A percentile compares a stretch with the other conserved stretches of the same genome.
phyloP scores from a whole-genome alignment of 2,888 invertebrate species.

The Quadroppia sp. region DNA sequence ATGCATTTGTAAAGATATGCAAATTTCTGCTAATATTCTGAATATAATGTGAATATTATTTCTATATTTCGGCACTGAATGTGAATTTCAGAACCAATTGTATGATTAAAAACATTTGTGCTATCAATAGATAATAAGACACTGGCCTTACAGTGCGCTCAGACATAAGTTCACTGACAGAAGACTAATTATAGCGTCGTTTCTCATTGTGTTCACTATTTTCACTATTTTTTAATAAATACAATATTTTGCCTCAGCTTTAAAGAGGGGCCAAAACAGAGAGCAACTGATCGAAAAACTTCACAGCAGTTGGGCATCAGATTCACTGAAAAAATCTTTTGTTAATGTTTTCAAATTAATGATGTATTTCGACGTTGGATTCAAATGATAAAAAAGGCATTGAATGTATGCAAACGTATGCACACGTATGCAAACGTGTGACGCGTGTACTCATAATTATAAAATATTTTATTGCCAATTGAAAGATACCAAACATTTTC shows the following conservation, averaged over 20 bases:
- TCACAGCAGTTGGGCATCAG: conserved; percentile 16
- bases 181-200: conserved; percentile 17
- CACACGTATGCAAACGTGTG: background rate
- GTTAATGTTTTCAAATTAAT: conserved; percentile 19
- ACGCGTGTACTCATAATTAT: conserved; percentile 26
- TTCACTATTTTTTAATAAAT: too few relatives aligned
- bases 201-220: background rate
- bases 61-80: too few relatives aligned
- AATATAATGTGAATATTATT: too few relatives aligned
- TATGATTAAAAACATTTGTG: background rate
- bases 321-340: background rate
- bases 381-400: background rate
- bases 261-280: background rate
- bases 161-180: conserved; percentile 24
- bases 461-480: conserved; percentile 7
- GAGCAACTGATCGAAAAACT: background rate
- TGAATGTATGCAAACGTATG: background rate
- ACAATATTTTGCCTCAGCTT: conserved; percentile 21
- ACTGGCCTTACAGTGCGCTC: too few relatives aligned
- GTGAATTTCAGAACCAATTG: background rate
- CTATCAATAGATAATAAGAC: conserved; percentile 24
- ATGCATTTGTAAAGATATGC: background rate
- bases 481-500: background rate
- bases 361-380: conserved; percentile 9
- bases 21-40: too few relatives aligned